These are phyloP conservation scores for Criorhina ranunculi DNA, from an alignment of 2,888 invertebrate genomes.

Conservation along the genomic window DNA sequence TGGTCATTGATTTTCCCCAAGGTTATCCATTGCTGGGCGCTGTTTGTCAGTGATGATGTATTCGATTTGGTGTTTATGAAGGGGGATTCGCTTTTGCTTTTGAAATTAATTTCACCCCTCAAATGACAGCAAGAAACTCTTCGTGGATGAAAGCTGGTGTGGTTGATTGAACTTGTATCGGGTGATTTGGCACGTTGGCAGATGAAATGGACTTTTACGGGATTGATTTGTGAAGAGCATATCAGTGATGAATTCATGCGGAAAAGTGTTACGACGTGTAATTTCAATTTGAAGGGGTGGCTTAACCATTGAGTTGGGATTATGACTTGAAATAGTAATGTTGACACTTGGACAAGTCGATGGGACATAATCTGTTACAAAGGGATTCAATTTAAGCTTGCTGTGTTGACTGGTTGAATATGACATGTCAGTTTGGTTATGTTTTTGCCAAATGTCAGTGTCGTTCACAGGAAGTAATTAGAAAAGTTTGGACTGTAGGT, in stretches of 20 bases:
- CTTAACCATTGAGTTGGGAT: conserved; percentile 3
- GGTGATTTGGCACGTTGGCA: neutral
- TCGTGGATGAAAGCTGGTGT: neutral
- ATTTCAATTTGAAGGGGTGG: conserved; percentile 1
- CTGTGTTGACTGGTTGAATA: no score
- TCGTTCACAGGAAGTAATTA: no score
- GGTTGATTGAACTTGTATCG: neutral
- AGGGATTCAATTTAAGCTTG: no score
- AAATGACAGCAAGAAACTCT: no score
- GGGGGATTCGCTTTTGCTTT: conserved; percentile 20
- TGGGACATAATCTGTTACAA: no score
- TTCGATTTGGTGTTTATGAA: conserved; percentile 14
- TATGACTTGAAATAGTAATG: neutral
- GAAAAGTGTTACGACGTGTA: neutral
- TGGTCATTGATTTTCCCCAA: conserved; percentile 36
- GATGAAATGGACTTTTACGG: neutral
- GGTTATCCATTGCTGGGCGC: neutral
- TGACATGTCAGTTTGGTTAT: no score
- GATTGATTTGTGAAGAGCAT: neutral
- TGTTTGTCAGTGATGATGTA: neutral
- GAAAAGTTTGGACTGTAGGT: no score
- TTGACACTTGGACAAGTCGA: no score
- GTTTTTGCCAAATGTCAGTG: no score
- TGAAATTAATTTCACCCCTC: neutral
- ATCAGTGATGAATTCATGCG: neutral